Evolutionary conservation across 1,140 invertebrate species (phyloP).

Genomic region (Drosophila lacteicornis): DNA sequence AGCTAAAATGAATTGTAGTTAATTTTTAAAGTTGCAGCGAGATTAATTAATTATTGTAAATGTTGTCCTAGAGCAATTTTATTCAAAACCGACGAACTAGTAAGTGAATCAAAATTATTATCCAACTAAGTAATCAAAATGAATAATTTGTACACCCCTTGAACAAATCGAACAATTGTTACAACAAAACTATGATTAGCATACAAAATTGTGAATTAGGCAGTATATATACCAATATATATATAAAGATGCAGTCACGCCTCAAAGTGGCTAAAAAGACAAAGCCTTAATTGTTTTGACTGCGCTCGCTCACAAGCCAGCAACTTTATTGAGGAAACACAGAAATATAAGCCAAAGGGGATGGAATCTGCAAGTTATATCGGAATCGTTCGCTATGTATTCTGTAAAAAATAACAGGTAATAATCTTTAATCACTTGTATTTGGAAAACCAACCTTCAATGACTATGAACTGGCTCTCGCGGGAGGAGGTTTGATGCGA

Average conservation of each 20-base stretch:
- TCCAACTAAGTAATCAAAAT: conserved; percentile 25
- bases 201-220: conserved; percentile 48
- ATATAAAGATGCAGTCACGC: conserved; percentile 55
- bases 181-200: conserved; percentile 40
- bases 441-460: conserved; percentile 59
- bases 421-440: neutral
- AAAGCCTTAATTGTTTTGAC: conserved; percentile 30
- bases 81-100: conserved; percentile 22
- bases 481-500: conserved; percentile 69
- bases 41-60: conserved; percentile 33
- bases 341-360: conserved; percentile 45
- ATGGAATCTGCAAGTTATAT: neutral
- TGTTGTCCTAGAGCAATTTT: conserved; percentile 50
- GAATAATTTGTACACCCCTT: conserved; percentile 22
- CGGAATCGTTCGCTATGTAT: conserved; percentile 45
- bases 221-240: conserved; percentile 18
- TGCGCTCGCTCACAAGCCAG: conserved; percentile 25
- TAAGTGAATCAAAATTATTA: conserved; percentile 30
- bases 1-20: conserved; percentile 61
- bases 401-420: conserved; percentile 35
- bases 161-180: conserved; percentile 36
- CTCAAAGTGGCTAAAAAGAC: conserved; percentile 60
- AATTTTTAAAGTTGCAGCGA: conserved; percentile 43
- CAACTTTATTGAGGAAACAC: conserved; percentile 60
- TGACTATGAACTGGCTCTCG: conserved; percentile 78